phyloP scores from a whole-genome alignment of 2,888 invertebrate species.

The Scaptodrosophila latifasciaeformis region DNA sequence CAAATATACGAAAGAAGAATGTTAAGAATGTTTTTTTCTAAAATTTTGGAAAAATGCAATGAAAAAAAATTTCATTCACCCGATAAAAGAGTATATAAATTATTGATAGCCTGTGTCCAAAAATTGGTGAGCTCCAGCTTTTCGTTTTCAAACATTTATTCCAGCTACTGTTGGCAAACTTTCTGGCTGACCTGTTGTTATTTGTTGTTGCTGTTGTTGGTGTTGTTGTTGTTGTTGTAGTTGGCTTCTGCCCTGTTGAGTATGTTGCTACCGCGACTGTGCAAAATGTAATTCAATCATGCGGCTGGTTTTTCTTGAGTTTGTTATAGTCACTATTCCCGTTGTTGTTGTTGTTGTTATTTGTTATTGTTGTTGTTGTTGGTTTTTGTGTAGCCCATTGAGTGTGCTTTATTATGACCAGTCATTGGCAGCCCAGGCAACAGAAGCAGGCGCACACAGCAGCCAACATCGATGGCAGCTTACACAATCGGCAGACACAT shows the following conservation, averaged over 20 bases:
- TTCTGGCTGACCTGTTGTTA: slow-evolving; percentile 43
- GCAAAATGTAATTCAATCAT: slow-evolving; percentile 65
- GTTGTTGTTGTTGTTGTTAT: slow-evolving; percentile 11
- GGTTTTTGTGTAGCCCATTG: slow-evolving; percentile 26
- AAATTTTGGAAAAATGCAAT: not conserved
- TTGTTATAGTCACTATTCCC: not conserved
- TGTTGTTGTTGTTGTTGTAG: slow-evolving; percentile 25
- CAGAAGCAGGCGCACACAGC: slow-evolving; percentile 17
- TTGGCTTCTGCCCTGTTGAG: slow-evolving; percentile 2
- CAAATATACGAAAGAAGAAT: no score
- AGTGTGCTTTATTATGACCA: slow-evolving; percentile 49
- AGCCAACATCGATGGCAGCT: slow-evolving; percentile 40
- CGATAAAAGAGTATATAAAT: no score
- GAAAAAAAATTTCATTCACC: not conserved
- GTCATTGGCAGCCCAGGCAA: slow-evolving; percentile 25
- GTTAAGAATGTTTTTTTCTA: no score
- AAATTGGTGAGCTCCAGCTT: no score
- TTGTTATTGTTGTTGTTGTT: slow-evolving; percentile 12
- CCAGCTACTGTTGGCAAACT: slow-evolving; percentile 49
- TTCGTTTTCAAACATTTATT: no score
- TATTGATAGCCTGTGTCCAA: no score
- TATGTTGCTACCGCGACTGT: slow-evolving; percentile 24
- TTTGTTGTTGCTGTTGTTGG: slow-evolving; percentile 28
- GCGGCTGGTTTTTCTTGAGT: slow-evolving; percentile 30
- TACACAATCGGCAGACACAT: slow-evolving; percentile 54